Conservation (phyloP, 1,140 invertebrate genomes). For the Oryzaephilus surinamensis region DNA sequence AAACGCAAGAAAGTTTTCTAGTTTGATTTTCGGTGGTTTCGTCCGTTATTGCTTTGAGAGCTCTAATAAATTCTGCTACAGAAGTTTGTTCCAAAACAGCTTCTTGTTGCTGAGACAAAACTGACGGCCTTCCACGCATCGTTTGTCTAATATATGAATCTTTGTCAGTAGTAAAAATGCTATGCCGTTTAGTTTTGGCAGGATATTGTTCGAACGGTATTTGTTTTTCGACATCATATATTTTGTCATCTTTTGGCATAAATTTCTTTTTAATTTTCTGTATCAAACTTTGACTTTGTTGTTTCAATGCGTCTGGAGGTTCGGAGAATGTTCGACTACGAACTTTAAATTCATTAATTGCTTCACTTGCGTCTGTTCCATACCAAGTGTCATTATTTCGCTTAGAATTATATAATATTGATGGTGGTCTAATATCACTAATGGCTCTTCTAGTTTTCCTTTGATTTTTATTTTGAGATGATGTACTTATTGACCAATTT, state of each 20-base stretch:
- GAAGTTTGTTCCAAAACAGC: conserved; percentile 64
- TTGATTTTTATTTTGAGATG: too few relatives aligned
- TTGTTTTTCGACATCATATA: conserved; percentile 28
- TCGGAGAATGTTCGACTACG: conserved; percentile 21
- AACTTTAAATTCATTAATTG: conserved; percentile 41
- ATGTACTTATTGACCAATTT: too few relatives aligned
- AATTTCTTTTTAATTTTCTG: conserved; percentile 21
- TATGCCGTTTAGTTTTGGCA: too few relatives aligned
- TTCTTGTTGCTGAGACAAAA: conserved; percentile 45
- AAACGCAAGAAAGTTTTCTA: conserved; percentile 17
- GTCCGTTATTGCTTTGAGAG: conserved; percentile 43
- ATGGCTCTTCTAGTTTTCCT: conserved; percentile 41
- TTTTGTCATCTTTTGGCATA: conserved; percentile 13
- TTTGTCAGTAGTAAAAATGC: conserved; percentile 4
- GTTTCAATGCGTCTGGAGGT: conserved; percentile 10
- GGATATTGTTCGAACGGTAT: conserved; percentile 1
- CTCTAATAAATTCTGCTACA: conserved; percentile 60
- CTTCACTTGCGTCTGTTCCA: conserved; percentile 42
- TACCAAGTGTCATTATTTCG: conserved; percentile 61
- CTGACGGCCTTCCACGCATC: conserved; percentile 37
- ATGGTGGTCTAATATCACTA: conserved; percentile 38
- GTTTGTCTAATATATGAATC: conserved; percentile 14
- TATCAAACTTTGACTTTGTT: conserved; percentile 6
- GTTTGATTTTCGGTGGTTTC: conserved; percentile 10
- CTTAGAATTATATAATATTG: too few relatives aligned